A percentile compares a stretch with the other conserved stretches of the same genome.
phyloP scores from a whole-genome alignment of 2,113 vertebrate genomes.

The Sphyrna mokarran region DNA sequence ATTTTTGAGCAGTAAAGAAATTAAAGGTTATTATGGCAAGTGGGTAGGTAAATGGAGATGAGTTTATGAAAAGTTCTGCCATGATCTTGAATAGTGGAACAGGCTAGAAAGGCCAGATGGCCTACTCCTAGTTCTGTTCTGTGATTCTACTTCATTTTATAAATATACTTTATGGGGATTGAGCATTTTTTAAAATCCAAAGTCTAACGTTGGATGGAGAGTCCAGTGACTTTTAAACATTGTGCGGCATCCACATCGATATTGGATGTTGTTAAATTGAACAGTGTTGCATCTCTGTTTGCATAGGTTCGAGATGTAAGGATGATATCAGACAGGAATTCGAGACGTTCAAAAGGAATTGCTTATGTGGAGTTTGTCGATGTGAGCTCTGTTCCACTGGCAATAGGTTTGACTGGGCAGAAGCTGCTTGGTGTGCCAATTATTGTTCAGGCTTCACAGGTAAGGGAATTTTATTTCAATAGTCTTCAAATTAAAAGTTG shows the following conservation, averaged over 20 bases:
- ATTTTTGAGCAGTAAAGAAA: too few relatives aligned
- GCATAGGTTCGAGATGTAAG: slow-evolving; percentile 85
- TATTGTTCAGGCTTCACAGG: slow-evolving; percentile 95
- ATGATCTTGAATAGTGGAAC: too few relatives aligned
- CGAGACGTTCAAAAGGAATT: slow-evolving; percentile 91
- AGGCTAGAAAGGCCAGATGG: too few relatives aligned
- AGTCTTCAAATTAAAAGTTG: background rate
- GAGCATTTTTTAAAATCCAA: background rate
- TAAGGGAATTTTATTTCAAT: slow-evolving; percentile 47
- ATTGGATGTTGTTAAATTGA: background rate
- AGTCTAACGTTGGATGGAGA: background rate
- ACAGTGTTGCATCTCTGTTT: background rate
- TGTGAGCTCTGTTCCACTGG: slow-evolving; percentile 87
- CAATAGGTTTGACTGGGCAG: slow-evolving; percentile 90
- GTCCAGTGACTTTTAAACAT: background rate
- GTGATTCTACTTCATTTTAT: background rate
- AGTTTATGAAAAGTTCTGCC: too few relatives aligned
- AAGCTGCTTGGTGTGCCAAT: slow-evolving; percentile 91
- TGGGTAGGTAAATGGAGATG: too few relatives aligned
- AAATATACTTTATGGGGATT: background rate
- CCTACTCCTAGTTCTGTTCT: too few relatives aligned
- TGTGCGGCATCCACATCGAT: background rate
- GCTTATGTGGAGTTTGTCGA: slow-evolving; percentile 95
- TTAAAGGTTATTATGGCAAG: too few relatives aligned
- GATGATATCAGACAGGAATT: slow-evolving; percentile 97